Evolutionary conservation across 2,888 invertebrate species (phyloP).

Genomic region (Pherbina coryleti): DNA sequence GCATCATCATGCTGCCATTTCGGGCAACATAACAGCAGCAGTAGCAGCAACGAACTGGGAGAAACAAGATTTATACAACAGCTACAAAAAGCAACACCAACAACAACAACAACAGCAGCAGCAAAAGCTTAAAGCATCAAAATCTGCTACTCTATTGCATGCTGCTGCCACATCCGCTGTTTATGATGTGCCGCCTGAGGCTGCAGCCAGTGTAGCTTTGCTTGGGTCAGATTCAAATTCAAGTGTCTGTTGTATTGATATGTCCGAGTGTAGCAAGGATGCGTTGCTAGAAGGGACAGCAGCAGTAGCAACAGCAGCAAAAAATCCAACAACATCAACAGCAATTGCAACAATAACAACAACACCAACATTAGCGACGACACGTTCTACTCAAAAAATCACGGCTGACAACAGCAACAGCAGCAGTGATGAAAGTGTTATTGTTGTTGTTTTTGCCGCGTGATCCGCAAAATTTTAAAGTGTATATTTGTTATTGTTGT

Average conservation of each 20-base stretch:
- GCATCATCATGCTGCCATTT: conserved; percentile 55
- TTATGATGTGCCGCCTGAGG: conserved; percentile 44
- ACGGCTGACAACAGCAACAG: conserved; percentile 18
- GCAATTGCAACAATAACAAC: conserved; percentile 51
- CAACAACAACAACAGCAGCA: conserved; percentile 44
- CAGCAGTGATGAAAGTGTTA: conserved; percentile 55
- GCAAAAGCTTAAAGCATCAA: conserved; percentile 38
- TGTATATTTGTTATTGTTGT: not conserved
- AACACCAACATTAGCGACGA: conserved; percentile 7
- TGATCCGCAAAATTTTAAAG: conserved; percentile 47
- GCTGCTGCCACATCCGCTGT: conserved; percentile 43
- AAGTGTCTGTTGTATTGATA: conserved; percentile 34
- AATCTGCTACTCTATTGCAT: conserved; percentile 43
- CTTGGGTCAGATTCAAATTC: not conserved
- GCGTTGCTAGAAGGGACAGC: conserved; percentile 16
- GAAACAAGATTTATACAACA: conserved; percentile 56
- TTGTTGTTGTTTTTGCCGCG: conserved; percentile 60
- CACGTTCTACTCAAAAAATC: not conserved
- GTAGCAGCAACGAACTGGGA: conserved; percentile 56
- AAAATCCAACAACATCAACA: conserved; percentile 35
- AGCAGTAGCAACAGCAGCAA: conserved; percentile 45
- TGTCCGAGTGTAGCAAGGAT: conserved; percentile 42
- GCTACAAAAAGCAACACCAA: conserved; percentile 53
- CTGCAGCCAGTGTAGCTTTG: not conserved
- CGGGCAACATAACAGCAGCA: conserved; percentile 23